Evolutionary conservation across 2,888 invertebrate species (phyloP).

Genomic region (Beris morrisii): DNA sequence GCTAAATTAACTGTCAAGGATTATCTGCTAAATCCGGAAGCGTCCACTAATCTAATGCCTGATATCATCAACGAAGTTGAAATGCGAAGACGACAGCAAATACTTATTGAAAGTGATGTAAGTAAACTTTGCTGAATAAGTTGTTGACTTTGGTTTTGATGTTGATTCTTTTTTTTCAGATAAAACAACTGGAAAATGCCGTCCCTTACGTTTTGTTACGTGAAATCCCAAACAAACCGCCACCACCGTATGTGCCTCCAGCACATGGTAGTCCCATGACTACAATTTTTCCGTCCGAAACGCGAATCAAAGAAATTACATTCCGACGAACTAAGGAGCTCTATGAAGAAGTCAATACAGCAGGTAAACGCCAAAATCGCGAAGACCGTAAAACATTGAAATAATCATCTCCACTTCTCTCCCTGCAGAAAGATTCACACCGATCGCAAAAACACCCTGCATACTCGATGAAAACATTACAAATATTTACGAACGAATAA

Average conservation of each 20-base stretch:
- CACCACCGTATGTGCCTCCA: conserved; percentile 74
- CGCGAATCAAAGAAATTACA: conserved; percentile 50
- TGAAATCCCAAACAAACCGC: conserved; percentile 74
- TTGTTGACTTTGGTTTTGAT: not conserved
- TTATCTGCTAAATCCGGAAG: conserved; percentile 20
- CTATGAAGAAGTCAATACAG: conserved; percentile 42
- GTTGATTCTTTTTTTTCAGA: conserved; percentile 52
- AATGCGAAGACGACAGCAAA: conserved; percentile 63
- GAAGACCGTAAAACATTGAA: not conserved
- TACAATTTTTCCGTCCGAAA: conserved; percentile 51
- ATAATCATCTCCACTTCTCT: not conserved
- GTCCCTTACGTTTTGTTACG: conserved; percentile 59
- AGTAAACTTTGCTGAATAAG: conserved; percentile 33
- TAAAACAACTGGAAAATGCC: conserved; percentile 62
- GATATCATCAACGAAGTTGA: conserved; percentile 62
- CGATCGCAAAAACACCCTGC: conserved; percentile 45
- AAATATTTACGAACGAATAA: conserved; percentile 61
- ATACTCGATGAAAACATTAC: conserved; percentile 51
- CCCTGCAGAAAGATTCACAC: conserved; percentile 38
- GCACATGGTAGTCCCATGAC: conserved; percentile 53
- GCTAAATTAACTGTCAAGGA: conserved; percentile 25
- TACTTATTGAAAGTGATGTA: conserved; percentile 67
- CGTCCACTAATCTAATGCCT: conserved; percentile 44
- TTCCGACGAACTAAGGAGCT: conserved; percentile 49
- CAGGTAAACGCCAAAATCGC: conserved; percentile 6